Base-by-base conservation (phyloP, 2,888 invertebrate species). In the Capitulum mitella region DNA sequence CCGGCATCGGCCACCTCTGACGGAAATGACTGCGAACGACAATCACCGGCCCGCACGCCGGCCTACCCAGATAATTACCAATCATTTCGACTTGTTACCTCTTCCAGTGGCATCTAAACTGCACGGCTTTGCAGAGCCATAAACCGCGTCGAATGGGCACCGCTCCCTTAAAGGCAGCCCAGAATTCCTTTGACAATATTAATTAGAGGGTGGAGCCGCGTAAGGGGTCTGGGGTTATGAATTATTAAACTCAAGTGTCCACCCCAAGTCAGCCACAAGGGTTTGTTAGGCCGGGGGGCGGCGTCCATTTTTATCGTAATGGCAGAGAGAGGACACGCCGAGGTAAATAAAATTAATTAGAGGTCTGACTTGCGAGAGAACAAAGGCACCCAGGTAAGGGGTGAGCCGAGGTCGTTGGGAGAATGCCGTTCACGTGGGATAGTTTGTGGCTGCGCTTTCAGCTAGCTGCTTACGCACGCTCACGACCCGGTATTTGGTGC, bases 301-400 rank as follows among this genome's bases (percentile, higher is more conserved):
- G 70, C 70, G 34, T 70, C 70, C 70, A 70, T 70, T 70, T 70
- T 70, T 70, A 70, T 70, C 70, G 70, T 70, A 70, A 70, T 70
- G 70, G 70, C 70, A 40, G 70, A 26, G 70, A 70, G 70, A 70
- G 70, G 70, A 70, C 70, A 70, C 70, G 37, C 37, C 10, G 70
- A 70, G 70, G 70, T 70, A 70, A 70, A 70, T 70, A 70, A 70
- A 70, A 70, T 29, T 70, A 70, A 70, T 70, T 70, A 70, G 70
- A 70, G 70, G 70, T 12, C 26, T 26, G 70, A 70, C 40, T 29
- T 12, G 14, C 16, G 26, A 37, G 40, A 26, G 70, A 70, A 70
- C 70, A 70, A 70, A 70, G 70, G 70, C 37, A 26, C 70, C 22
- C 70, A 29, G 70, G 70, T 37, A 26, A 29, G 29, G 70, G 64